Evolutionary conservation across 1,140 invertebrate species (phyloP).

Genomic region (Cyclina sinensis): DNA sequence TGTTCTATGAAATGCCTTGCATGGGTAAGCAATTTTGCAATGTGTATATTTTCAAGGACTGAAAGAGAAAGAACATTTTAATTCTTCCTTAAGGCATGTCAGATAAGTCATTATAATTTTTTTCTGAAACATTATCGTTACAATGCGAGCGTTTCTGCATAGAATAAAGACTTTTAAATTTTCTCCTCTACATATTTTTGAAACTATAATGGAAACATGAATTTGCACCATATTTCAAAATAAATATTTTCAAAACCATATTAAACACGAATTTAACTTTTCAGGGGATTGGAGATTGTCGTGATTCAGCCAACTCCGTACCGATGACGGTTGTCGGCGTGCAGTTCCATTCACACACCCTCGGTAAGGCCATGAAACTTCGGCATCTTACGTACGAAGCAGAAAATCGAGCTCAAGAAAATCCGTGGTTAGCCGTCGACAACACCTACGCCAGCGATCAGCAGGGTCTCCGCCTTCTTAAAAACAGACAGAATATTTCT

Average conservation of each 20-base stretch:
- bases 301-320: not conserved
- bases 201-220: too few relatives aligned
- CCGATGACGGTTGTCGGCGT: conserved; percentile 60
- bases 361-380: conserved; percentile 50
- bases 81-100: too few relatives aligned
- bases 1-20: conserved; percentile 60
- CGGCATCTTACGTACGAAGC: conserved; percentile 13
- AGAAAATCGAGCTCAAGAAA: not conserved
- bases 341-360: conserved; percentile 38
- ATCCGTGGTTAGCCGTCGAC: conserved; percentile 46
- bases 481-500: not conserved
- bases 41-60: too few relatives aligned
- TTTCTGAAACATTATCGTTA: too few relatives aligned
- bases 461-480: conserved; percentile 12
- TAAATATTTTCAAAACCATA: too few relatives aligned
- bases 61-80: too few relatives aligned
- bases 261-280: too few relatives aligned
- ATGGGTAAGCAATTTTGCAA: conserved; percentile 34
- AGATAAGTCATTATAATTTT: too few relatives aligned
- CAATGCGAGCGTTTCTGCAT: too few relatives aligned
- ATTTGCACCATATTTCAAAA: too few relatives aligned
- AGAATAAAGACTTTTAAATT: too few relatives aligned
- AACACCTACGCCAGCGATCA: not conserved
- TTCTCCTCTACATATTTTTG: too few relatives aligned
- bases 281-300: conserved; percentile 30